phyloP scores from a whole-genome alignment of 2,797 vertebrate genomes.

The Lutjanus argentimaculatus region DNA sequence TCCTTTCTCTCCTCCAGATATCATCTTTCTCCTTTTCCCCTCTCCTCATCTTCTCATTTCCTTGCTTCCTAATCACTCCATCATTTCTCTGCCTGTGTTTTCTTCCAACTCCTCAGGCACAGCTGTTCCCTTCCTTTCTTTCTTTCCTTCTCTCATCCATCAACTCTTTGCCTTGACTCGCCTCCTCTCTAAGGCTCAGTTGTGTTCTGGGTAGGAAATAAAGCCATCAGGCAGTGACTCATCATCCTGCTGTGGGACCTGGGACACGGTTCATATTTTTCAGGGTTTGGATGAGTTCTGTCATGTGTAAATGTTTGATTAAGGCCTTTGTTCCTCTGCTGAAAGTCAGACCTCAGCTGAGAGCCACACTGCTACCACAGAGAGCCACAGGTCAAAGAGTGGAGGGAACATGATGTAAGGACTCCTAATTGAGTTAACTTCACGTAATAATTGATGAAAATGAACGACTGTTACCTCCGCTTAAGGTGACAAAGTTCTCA shows the following conservation, averaged over 20 bases:
- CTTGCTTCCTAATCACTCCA: background rate
- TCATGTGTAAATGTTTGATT: slow-evolving; percentile 38
- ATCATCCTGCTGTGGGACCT: slow-evolving; percentile 2
- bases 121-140: background rate
- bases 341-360: slow-evolving; percentile 21
- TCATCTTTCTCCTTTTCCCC: background rate
- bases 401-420: background rate
- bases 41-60: too few species aligned
- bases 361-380: background rate
- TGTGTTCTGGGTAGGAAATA: background rate
- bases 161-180: background rate
- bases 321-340: background rate
- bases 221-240: slow-evolving; percentile 20
- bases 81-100: background rate
- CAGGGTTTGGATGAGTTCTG: slow-evolving; percentile 2
- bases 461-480: background rate
- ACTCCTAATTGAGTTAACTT: background rate
- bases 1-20: background rate
- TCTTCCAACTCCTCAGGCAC: too few species aligned
- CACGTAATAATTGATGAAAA: background rate
- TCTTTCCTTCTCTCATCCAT: background rate
- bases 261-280: slow-evolving; percentile 6
- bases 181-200: slow-evolving; percentile 12
- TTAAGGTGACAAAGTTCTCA: background rate
- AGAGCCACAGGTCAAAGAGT: background rate